Evolutionary conservation across 1,140 invertebrate species (phyloP).

Genomic region (Drosophila orena): DNA sequence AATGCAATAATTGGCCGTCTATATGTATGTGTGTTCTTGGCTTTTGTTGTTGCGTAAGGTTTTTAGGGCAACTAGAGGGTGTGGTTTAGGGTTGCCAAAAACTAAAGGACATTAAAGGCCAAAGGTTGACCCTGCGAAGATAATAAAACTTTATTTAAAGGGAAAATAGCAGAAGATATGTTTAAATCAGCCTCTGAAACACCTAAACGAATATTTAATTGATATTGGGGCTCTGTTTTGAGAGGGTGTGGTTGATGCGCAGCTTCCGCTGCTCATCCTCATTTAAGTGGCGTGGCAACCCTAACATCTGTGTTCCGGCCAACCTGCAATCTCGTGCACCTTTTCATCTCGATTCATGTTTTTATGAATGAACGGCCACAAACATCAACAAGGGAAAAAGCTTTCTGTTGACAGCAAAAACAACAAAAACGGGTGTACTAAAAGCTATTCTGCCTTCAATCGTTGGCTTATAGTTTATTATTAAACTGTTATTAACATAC

Average conservation of each 20-base stretch:
- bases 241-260: constrained; percentile 63
- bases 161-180: background rate
- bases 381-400: constrained; percentile 8
- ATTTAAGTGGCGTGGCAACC: constrained; percentile 12
- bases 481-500: too few relatives aligned
- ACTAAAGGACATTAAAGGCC: background rate
- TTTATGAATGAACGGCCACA: constrained; percentile 73
- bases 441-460: background rate
- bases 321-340: constrained; percentile 34
- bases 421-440: background rate
- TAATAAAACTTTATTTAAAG: background rate
- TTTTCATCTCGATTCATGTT: constrained; percentile 50
- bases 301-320: constrained; percentile 43
- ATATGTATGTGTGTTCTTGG: constrained; percentile 29
- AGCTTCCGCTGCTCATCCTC: constrained; percentile 22
- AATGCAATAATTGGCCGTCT: constrained; percentile 60
- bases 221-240: background rate
- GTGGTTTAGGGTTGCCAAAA: constrained; percentile 62
- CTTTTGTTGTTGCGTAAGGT: constrained; percentile 79
- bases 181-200: background rate
- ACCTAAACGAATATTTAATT: background rate
- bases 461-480: too few relatives aligned
- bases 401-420: constrained; percentile 20
- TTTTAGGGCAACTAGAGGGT: constrained; percentile 80
- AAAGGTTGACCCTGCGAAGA: background rate